phyloP scores from a whole-genome alignment of 1,140 invertebrate genomes.

The Stratiolaelaps scimitus region DNA sequence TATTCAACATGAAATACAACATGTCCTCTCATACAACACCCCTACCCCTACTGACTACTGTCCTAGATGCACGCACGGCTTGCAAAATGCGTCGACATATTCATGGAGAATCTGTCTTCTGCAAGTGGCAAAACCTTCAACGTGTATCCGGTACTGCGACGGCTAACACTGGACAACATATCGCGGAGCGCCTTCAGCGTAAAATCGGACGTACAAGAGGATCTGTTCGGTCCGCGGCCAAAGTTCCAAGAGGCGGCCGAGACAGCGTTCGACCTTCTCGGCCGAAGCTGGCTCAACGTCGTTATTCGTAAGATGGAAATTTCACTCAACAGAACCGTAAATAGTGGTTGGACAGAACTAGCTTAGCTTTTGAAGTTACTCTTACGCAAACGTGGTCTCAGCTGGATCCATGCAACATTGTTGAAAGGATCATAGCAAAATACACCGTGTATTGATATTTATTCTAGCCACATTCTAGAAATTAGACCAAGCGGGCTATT shows the following conservation, averaged over 20 bases:
- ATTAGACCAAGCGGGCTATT: too few relatives aligned
- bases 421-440: too few relatives aligned
- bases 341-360: too few relatives aligned
- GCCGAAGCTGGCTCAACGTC: not conserved
- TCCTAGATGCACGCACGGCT: not conserved
- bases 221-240: not conserved
- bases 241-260: slow-evolving; percentile 5
- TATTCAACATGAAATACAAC: too few relatives aligned
- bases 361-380: too few relatives aligned
- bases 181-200: not conserved
- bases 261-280: not conserved
- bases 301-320: not conserved
- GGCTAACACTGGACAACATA: slow-evolving; percentile 7
- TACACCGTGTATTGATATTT: too few relatives aligned
- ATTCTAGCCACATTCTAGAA: too few relatives aligned
- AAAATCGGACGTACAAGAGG: not conserved
- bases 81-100: not conserved
- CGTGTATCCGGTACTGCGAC: not conserved
- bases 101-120: not conserved
- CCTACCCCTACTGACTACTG: too few relatives aligned
- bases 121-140: not conserved
- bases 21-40: too few relatives aligned
- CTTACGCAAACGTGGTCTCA: too few relatives aligned
- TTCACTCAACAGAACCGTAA: too few relatives aligned
- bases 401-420: too few relatives aligned